phyloP scores from a whole-genome alignment of 2,113 vertebrate species.

The Coracopsis vasa region DNA sequence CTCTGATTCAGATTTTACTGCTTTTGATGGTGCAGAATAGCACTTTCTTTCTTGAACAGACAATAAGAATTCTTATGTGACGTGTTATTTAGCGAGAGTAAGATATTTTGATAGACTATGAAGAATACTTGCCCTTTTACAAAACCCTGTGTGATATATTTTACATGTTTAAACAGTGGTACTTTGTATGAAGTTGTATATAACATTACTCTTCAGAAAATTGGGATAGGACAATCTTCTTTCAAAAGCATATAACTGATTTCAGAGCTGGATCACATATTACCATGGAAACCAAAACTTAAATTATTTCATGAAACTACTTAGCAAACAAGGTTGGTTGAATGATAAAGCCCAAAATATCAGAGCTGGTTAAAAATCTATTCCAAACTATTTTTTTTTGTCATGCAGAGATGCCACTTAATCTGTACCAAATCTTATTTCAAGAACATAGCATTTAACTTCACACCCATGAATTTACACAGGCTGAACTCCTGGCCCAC shows the following conservation, averaged over 20 bases:
- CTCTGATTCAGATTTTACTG: not conserved
- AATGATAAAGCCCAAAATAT: not conserved
- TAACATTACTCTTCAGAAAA: not conserved
- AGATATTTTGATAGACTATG: not conserved
- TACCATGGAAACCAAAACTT: not conserved
- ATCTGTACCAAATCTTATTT: not conserved
- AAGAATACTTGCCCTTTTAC: not conserved
- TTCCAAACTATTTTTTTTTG: not conserved
- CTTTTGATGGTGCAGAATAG: not conserved
- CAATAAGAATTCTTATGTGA: not conserved
- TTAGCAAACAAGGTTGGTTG: not conserved
- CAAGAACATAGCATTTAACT: accelerated
- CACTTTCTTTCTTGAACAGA: not conserved
- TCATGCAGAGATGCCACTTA: not conserved
- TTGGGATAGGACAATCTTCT: not conserved
- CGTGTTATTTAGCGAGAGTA: not conserved
- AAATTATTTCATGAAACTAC: not conserved
- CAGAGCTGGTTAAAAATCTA: not conserved
- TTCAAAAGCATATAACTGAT: not conserved
- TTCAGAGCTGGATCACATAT: not conserved
- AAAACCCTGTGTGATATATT: not conserved
- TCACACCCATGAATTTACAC: not conserved
- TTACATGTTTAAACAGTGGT: not conserved
- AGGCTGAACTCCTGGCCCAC: not conserved
- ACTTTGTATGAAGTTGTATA: not conserved